Conservation (phyloP, 1,140 invertebrate species). For the Paramacrobiotus metropolitanus region DNA sequence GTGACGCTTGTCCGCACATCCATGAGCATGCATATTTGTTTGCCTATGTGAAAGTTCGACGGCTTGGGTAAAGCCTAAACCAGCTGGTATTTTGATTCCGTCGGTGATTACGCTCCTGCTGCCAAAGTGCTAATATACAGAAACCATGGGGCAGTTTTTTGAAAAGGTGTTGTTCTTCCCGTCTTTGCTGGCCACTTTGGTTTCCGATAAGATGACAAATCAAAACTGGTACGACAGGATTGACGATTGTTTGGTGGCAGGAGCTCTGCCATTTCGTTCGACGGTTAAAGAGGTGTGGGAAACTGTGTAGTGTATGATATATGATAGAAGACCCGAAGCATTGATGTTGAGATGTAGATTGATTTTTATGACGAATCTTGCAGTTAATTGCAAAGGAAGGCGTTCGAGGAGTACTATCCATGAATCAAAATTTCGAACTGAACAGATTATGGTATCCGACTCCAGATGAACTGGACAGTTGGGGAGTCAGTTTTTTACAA, state of each 20-base stretch:
- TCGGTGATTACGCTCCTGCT: too few species aligned
- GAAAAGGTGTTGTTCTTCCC: neutral
- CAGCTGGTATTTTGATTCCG: too few species aligned
- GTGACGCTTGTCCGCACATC: too few species aligned
- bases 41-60: too few species aligned
- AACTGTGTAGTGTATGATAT: too few species aligned
- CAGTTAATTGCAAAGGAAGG: neutral
- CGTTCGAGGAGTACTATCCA: neutral
- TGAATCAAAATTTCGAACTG: neutral
- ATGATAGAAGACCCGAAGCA: too few species aligned
- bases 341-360: too few species aligned
- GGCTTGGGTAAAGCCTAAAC: too few species aligned
- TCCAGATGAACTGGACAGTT: neutral
- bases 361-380: too few species aligned
- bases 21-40: too few species aligned
- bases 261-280: neutral
- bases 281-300: neutral
- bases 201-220: too few species aligned
- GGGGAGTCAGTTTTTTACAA: neutral
- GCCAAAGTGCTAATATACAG: too few species aligned
- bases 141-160: neutral
- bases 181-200: neutral
- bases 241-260: neutral
- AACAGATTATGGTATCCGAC: neutral
- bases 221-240: neutral